Evolutionary conservation across 2,797 vertebrate genomes (phyloP).

Genomic region (Tinamus major): DNA sequence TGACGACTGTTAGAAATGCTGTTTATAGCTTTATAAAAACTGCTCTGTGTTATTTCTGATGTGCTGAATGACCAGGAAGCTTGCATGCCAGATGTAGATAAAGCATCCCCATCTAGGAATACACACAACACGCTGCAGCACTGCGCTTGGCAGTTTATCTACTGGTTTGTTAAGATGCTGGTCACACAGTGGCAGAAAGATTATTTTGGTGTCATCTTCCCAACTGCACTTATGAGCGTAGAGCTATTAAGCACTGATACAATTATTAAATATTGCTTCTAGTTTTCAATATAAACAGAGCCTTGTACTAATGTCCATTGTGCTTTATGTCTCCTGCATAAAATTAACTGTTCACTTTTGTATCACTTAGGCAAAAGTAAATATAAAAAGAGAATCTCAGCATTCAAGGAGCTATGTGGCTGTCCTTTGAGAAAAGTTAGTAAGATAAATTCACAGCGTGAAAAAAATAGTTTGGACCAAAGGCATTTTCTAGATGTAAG

Average conservation of each 20-base stretch:
- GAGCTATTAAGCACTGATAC: background rate
- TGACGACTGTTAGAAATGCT: background rate
- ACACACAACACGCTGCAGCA: accelerated
- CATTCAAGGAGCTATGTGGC: background rate
- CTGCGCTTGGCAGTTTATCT: background rate
- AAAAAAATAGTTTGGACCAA: background rate
- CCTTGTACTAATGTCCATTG: background rate
- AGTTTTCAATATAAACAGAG: background rate
- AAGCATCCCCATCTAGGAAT: background rate
- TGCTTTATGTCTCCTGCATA: background rate
- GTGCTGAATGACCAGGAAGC: background rate
- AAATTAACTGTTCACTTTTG: background rate
- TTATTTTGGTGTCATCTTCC: background rate
- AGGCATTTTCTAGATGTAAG: background rate
- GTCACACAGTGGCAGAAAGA: background rate
- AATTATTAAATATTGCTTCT: background rate
- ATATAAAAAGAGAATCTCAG: background rate
- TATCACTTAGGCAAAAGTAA: background rate
- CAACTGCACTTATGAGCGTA: background rate
- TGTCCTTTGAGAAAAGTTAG: background rate
- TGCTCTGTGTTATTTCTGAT: background rate
- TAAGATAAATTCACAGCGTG: background rate
- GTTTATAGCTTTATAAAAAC: background rate
- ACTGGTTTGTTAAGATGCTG: background rate
- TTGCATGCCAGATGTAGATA: background rate